Evolutionary conservation across 2,888 invertebrate species (phyloP), one percentile per base, ranked within the genome.

Genomic region (Mesoligia furuncula): DNA sequence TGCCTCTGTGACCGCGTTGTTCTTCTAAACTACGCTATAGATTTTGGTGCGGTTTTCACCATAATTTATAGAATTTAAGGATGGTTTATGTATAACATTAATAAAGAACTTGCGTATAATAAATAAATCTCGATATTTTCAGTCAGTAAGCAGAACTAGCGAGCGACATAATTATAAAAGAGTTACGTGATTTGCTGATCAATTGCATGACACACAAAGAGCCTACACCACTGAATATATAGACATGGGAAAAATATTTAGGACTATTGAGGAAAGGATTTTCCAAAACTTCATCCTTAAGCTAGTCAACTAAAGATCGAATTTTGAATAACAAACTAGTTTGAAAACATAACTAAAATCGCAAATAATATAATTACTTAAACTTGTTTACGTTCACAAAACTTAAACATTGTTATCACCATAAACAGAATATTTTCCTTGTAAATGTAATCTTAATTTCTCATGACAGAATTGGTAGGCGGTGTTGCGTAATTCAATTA

Each of bases 401-500:
- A 74, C 24, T 39, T 48, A 73, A 72, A 48, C 36, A 72, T 45
- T 73, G 36, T n/a, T 45, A 73, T 27, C 73, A 73, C 20, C 20
- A n/a, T 15, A 27, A 59, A 45, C 17, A 73, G 48, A 73, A 73
- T 74, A 13, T 39, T 75, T 75, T 48, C 24, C 39, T 24, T 48
- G 9, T 39, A 15, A 27, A 72, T 39, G 45, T 72, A 72, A 45
- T 59, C 57, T 27, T 45, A 36, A 11, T 36, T n/a, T 73, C 11
- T 70, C 11, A 54, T 51, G 31, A 48, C 45, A n/a, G 24, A 36
- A 66, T n/a, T n/a, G 9, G 45, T n/a, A 48, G 48, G 5, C 27
- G 31, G 36, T 54, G 24, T 51, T 67, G 20, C 72, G 67, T 48
- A 64, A 39, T 39, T 65, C 4, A 65, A 15, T n/a, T n/a, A 39